Conservation (phyloP, 2,797 vertebrate species). For the Odontamblyopus lacepedii region DNA sequence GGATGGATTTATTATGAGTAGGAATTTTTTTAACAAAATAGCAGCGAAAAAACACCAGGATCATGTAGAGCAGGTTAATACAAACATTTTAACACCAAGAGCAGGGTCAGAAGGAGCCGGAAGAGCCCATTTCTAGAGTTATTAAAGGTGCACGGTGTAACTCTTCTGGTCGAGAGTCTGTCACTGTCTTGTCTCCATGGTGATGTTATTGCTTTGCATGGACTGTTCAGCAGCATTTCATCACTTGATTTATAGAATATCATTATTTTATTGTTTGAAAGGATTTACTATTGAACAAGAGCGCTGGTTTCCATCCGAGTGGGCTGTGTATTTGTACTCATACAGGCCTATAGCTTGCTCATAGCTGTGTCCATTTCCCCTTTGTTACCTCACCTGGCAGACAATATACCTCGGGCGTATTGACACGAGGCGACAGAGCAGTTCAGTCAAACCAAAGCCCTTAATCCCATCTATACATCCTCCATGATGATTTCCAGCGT, state of each 20-base stretch:
- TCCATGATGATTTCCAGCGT: slow-evolving; percentile 64
- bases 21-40: too few species aligned
- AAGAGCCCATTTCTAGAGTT: too few species aligned
- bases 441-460: slow-evolving; percentile 59
- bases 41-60: too few species aligned
- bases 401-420: slow-evolving; percentile 56
- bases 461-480: slow-evolving; percentile 70
- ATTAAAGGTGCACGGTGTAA: too few species aligned
- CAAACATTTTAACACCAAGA: too few species aligned
- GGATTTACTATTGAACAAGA: not conserved
- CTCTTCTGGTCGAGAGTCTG: not conserved
- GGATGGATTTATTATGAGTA: too few species aligned
- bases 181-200: too few species aligned
- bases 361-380: slow-evolving; percentile 34
- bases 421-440: slow-evolving; percentile 60
- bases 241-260: too few species aligned
- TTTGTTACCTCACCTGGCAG: slow-evolving; percentile 43
- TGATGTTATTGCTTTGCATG: too few species aligned
- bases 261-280: not conserved
- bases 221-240: too few species aligned
- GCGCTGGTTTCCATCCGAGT: not conserved
- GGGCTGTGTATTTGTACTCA: not conserved
- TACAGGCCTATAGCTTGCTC: not conserved
- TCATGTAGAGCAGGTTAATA: too few species aligned
- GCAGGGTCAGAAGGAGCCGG: too few species aligned